phyloP scores from a whole-genome alignment of 2,113 vertebrate genomes.

The Neogobius melanostomus region DNA sequence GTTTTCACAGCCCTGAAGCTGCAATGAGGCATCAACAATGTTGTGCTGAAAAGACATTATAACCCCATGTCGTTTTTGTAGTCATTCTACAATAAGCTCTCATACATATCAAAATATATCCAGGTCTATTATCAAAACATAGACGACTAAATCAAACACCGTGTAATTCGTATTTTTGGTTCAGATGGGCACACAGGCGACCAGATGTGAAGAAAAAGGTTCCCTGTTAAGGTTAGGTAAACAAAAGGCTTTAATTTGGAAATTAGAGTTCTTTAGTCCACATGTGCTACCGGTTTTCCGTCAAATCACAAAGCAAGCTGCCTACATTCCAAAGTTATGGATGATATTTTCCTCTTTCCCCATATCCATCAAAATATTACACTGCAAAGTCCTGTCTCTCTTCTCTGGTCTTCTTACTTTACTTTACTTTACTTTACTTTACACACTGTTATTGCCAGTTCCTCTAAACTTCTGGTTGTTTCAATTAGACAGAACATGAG shows the following conservation, averaged over 20 bases:
- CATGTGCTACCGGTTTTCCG: slow-evolving; percentile 54
- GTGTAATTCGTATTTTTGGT: slow-evolving; percentile 37
- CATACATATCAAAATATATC: slow-evolving; percentile 41
- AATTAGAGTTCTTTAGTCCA: slow-evolving; percentile 35
- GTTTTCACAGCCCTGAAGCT: slow-evolving; percentile 24
- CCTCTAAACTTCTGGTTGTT: slow-evolving; percentile 45
- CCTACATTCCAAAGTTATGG: slow-evolving; percentile 58
- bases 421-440: slow-evolving; percentile 33
- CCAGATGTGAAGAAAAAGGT: background rate
- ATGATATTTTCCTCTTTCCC: slow-evolving; percentile 36
- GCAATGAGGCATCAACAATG: background rate
- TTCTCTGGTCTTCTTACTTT: slow-evolving; percentile 14
- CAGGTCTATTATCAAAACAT: slow-evolving; percentile 13
- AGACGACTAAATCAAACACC: slow-evolving; percentile 44
- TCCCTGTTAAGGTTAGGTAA: slow-evolving; percentile 7
- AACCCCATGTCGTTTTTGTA: background rate
- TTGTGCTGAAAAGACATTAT: background rate
- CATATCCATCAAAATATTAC: slow-evolving; percentile 31
- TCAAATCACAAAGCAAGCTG: slow-evolving; percentile 27
- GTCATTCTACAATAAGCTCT: background rate
- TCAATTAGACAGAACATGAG: slow-evolving; percentile 11
- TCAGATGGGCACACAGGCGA: background rate
- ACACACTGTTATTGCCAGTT: slow-evolving; percentile 26
- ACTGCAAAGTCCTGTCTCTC: slow-evolving; percentile 21
- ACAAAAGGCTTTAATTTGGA: slow-evolving; percentile 26